Evolutionary conservation across 2,797 vertebrate species (phyloP).

Genomic region (Silurus aristotelis): DNA sequence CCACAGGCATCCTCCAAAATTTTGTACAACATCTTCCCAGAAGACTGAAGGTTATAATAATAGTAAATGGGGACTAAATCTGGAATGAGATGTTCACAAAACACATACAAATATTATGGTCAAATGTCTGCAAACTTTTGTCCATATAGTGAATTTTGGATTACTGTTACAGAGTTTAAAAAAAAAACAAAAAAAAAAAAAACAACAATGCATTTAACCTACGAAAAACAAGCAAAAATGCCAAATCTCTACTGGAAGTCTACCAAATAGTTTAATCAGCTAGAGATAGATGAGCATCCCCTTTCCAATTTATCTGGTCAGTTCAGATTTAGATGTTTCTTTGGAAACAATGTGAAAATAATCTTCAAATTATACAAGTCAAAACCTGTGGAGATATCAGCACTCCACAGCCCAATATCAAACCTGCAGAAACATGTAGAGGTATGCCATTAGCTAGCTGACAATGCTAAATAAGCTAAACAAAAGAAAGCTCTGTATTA

Average conservation of each 20-base stretch:
- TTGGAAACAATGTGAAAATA: neutral
- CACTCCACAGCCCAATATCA: neutral
- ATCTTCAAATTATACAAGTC: neutral
- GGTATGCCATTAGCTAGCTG: neutral
- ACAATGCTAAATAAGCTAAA: neutral
- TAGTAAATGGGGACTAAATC: too few relatives aligned
- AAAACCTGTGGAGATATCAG: neutral
- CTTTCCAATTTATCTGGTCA: neutral
- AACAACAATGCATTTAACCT: neutral
- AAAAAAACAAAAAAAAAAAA: neutral
- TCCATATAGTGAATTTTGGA: neutral
- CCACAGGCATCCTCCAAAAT: too few relatives aligned
- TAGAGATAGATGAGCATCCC: neutral
- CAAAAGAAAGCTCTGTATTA: neutral
- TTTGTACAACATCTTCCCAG: too few relatives aligned
- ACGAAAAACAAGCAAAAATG: too few relatives aligned
- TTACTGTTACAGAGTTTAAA: neutral
- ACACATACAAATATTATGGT: too few relatives aligned
- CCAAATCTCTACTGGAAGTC: neutral
- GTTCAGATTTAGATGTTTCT: neutral
- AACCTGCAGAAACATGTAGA: slow-evolving; percentile 7
- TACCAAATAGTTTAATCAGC: neutral
- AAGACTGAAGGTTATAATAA: too few relatives aligned
- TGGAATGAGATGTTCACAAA: too few relatives aligned
- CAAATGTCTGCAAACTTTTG: too few relatives aligned